Conservation (phyloP, 2,888 invertebrate genomes). For the Baccha elongata region DNA sequence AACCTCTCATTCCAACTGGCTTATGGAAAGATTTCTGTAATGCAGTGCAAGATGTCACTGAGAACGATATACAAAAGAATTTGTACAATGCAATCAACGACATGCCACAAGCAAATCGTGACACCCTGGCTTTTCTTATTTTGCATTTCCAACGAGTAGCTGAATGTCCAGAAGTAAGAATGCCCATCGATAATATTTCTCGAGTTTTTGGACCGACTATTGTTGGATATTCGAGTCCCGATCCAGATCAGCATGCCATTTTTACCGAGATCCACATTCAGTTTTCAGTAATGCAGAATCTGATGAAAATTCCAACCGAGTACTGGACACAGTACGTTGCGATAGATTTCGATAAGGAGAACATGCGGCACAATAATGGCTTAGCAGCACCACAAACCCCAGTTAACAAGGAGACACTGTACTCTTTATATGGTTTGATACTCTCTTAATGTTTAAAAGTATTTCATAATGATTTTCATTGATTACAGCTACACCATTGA, state of each 20-base stretch:
- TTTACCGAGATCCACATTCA: slow-evolving; percentile 91
- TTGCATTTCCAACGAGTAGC: slow-evolving; percentile 96
- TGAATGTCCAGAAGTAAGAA: slow-evolving; percentile 92
- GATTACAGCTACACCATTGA: slow-evolving; percentile 80
- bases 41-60: slow-evolving; percentile 84
- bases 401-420: slow-evolving; percentile 75
- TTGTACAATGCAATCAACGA: slow-evolving; percentile 90
- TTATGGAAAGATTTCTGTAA: slow-evolving; percentile 88
- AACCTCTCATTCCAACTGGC: slow-evolving; percentile 92
- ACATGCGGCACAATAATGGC: slow-evolving; percentile 47
- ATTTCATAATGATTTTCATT: slow-evolving; percentile 19
- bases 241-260: slow-evolving; percentile 88
- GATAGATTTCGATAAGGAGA: slow-evolving; percentile 75
- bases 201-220: slow-evolving; percentile 97
- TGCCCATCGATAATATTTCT: slow-evolving; percentile 94
- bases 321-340: slow-evolving; percentile 86
- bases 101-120: slow-evolving; percentile 95
- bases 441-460: too few species aligned
- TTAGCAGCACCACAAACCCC: slow-evolving; percentile 71
- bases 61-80: slow-evolving; percentile 83
- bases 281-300: slow-evolving; percentile 87
- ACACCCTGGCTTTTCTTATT: slow-evolving; percentile 96
- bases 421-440: slow-evolving; percentile 79
- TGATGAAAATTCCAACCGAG: slow-evolving; percentile 88
- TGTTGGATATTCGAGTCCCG: slow-evolving; percentile 92